A percentile compares a stretch with the other conserved stretches of the same genome.
phyloP scores from a whole-genome alignment of 1,140 invertebrate genomes.

The Drosophila sp. region DNA sequence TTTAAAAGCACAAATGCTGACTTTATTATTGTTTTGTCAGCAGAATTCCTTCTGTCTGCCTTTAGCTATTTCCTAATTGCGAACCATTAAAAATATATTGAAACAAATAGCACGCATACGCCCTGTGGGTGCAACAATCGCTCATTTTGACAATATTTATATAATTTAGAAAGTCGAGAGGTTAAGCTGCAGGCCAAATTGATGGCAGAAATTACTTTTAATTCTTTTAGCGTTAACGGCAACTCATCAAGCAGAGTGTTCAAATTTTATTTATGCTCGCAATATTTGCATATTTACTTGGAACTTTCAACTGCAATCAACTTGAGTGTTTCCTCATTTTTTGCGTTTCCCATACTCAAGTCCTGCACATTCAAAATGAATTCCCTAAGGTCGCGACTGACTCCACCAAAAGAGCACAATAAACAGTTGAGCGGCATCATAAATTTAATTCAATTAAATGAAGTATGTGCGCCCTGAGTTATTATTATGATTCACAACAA shows the following conservation, averaged over 20 bases:
- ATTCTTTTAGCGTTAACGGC: constrained; percentile 75
- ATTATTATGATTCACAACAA: constrained; percentile 49
- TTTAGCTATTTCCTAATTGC: constrained; percentile 52
- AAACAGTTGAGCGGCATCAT: constrained; percentile 32
- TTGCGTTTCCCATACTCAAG: neutral
- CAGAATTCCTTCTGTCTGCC: neutral
- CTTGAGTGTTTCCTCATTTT: constrained; percentile 52
- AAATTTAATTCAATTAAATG: constrained; percentile 72
- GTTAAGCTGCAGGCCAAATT: constrained; percentile 50
- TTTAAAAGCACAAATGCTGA: constrained; percentile 40
- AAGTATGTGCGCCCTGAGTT: constrained; percentile 45
- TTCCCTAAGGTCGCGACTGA: constrained; percentile 45
- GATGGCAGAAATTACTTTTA: constrained; percentile 76
- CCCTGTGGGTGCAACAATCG: constrained; percentile 7
- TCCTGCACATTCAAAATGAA: constrained; percentile 6
- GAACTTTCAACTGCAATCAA: constrained; percentile 57
- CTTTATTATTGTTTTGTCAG: constrained; percentile 17
- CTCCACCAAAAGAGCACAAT: constrained; percentile 3
- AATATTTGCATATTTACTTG: constrained; percentile 40
- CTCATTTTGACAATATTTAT: constrained; percentile 17
- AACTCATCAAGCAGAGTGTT: constrained; percentile 81
- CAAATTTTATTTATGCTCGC: constrained; percentile 70
- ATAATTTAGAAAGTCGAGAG: constrained; percentile 14
- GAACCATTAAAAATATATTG: constrained; percentile 69
- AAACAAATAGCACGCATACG: constrained; percentile 65